Base-by-base conservation (phyloP, 2,797 vertebrate species). In the Anabas testudineus region DNA sequence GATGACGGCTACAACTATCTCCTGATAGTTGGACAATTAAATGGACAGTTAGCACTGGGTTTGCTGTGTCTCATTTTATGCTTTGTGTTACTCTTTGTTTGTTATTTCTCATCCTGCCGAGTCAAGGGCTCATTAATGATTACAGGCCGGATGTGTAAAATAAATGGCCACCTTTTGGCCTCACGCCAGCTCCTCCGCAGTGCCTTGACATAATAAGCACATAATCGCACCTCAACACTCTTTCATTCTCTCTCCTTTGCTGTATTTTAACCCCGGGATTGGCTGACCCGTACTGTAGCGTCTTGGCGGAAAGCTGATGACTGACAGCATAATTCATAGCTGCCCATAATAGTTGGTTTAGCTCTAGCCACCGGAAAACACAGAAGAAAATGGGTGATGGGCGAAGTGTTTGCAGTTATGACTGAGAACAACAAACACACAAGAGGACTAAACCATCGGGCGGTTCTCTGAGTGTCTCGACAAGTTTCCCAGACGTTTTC, bases 281-380 rank as follows among this genome's bases (percentile, higher is more conserved):
- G 67, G 71, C 78, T 90, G 92, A 92, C 90, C 37, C 85, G 83
- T 32, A 55, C 37, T 85, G 83, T 32, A 55, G 70, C 83, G 81
- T n/a, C 80, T 83, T 63, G 81, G 83, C 62, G 46, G 67, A 78
- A 91, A 88, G 82, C 87, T 75, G 84, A 83, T 76, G 91, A 92
- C 84, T 91, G 92, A 91, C 88, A 89, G 85, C 84, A 80, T 91
- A 90, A 92, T 88, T 92, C 87, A 87, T 75, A 76, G 85, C 73
- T 83, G 70, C 42, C 34, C 68, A 80, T 84, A 72, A 87, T 92
- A 88, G 93, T 92, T 90, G 82, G 70, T 80, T 82, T 45, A 30
- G 51, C 67, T 76, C 58, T 55, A 43, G 49, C 59, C 65, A 47
- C 54, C 47, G 64, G 60, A 60, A 67, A 80, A 73, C 49, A 48